Evolutionary conservation across 2,888 invertebrate species (phyloP).

Genomic region (Agrilus cyanescens): DNA sequence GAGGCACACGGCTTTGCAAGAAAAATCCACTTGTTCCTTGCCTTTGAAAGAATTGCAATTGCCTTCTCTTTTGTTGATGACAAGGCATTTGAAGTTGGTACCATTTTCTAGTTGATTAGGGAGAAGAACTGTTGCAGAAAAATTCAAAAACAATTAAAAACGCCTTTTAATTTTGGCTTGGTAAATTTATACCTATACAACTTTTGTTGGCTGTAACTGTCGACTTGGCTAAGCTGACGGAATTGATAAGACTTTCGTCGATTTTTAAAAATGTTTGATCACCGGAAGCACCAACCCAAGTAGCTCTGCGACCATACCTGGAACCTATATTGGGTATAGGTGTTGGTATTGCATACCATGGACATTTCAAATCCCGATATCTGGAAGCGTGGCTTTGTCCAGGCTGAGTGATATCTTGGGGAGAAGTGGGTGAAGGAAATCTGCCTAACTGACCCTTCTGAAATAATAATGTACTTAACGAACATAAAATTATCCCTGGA

Average conservation of each 20-base stretch:
- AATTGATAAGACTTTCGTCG: slow-evolving; percentile 86
- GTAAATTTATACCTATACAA: slow-evolving; percentile 57
- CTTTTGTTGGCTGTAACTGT: slow-evolving; percentile 80
- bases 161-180: not conserved
- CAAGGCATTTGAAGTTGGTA: slow-evolving; percentile 67
- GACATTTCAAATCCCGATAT: slow-evolving; percentile 34
- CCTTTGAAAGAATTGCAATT: slow-evolving; percentile 76
- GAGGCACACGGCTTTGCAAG: slow-evolving; percentile 65
- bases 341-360: slow-evolving; percentile 64
- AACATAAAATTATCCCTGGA: slow-evolving; percentile 2
- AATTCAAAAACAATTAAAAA: not conserved
- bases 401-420: slow-evolving; percentile 28
- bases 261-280: slow-evolving; percentile 91
- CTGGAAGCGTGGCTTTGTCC: slow-evolving; percentile 27
- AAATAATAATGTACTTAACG: slow-evolving; percentile 10
- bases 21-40: slow-evolving; percentile 73
- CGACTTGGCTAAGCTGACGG: slow-evolving; percentile 74
- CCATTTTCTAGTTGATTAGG: slow-evolving; percentile 70
- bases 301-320: slow-evolving; percentile 74
- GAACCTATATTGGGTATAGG: slow-evolving; percentile 73
- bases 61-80: slow-evolving; percentile 82
- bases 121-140: slow-evolving; percentile 58
- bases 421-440: slow-evolving; percentile 23
- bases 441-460: slow-evolving; percentile 56
- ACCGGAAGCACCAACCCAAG: slow-evolving; percentile 91